phyloP scores from a whole-genome alignment of 2,113 vertebrate species.

The Toxotes chatareus region DNA sequence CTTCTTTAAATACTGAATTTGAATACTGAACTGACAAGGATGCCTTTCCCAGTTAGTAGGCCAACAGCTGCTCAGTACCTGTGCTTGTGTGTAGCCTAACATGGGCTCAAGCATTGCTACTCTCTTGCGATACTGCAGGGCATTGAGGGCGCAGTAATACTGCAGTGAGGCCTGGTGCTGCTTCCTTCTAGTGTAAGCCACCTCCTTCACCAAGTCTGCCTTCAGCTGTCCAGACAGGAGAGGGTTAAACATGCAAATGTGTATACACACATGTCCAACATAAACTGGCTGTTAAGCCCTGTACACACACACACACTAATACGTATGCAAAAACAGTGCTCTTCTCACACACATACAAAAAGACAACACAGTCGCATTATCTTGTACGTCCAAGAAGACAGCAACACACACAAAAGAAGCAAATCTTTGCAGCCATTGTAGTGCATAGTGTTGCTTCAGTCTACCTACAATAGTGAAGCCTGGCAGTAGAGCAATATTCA shows the following conservation, averaged over 20 bases:
- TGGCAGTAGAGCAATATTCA: conserved; percentile 15
- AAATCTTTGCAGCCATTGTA: conserved; percentile 18
- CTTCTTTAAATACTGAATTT: background rate
- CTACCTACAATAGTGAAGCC: background rate
- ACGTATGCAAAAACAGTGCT: conserved; percentile 48
- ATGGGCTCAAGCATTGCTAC: conserved; percentile 96
- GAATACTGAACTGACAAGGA: background rate
- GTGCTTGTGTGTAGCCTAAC: conserved; percentile 92
- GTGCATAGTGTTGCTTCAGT: background rate
- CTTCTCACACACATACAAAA: conserved; percentile 28
- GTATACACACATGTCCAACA: background rate
- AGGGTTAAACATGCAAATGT: conserved; percentile 35
- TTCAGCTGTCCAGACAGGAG: conserved; percentile 87
- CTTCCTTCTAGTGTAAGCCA: conserved; percentile 92
- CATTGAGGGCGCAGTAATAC: conserved; percentile 97
- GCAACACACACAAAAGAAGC: background rate
- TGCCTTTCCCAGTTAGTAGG: background rate
- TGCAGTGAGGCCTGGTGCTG: conserved; percentile 96
- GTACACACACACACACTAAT: background rate
- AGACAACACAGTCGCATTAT: conserved; percentile 13
- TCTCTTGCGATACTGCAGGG: conserved; percentile 94
- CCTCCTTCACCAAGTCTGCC: conserved; percentile 90
- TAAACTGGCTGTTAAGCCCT: conserved; percentile 2
- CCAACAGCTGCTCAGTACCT: conserved; percentile 81
- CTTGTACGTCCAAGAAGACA: background rate